A percentile compares a stretch with the other conserved stretches of the same genome.
Conservation (phyloP, 2,113 vertebrate species). For the Furnarius figulus region DNA sequence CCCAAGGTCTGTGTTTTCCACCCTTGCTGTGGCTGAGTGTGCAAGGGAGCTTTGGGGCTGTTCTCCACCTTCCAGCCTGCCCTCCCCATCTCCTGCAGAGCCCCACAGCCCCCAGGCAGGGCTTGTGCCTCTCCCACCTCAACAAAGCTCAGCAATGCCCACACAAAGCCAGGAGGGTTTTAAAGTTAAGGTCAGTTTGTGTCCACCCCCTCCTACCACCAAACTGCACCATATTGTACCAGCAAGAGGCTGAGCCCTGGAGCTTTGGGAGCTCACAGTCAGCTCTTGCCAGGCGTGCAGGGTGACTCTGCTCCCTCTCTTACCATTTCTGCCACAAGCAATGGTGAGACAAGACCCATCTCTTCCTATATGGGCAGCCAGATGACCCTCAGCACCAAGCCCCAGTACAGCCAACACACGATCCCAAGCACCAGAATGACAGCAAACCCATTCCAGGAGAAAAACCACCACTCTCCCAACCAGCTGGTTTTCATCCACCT, state of each 20-base stretch:
- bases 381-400: neutral
- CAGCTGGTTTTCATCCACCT: neutral
- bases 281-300: neutral
- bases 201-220: neutral
- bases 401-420: accelerated
- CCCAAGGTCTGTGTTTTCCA: too few species aligned
- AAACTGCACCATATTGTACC: accelerated
- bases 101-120: accelerated
- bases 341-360: neutral
- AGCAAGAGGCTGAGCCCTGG: neutral
- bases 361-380: neutral
- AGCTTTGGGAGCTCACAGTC: neutral
- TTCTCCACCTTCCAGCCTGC: neutral
- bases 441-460: neutral
- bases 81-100: neutral
- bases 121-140: neutral
- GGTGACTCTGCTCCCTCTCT: neutral
- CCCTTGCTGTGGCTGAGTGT: too few species aligned
- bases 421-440: neutral
- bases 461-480: accelerated
- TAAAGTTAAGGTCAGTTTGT: neutral
- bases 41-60: neutral
- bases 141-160: neutral
- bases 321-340: neutral
- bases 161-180: neutral